These are phyloP conservation scores for Chloroclysta siterata DNA, from an alignment of 2,888 invertebrate species.

Conservation along the genomic window DNA sequence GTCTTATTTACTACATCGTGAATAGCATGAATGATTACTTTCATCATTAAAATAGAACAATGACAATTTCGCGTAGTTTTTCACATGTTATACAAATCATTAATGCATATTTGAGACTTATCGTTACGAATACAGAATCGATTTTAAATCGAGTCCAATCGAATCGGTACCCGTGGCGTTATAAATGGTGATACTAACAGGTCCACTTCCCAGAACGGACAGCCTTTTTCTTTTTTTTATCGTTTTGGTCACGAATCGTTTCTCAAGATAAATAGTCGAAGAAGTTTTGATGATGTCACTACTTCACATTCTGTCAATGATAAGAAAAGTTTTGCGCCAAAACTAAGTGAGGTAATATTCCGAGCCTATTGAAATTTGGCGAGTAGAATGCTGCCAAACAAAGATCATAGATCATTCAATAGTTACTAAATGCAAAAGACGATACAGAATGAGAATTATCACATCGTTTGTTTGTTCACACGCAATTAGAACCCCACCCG, in stretches of 20 bases:
- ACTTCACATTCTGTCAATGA: slow-evolving; percentile 9
- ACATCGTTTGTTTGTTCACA: slow-evolving; percentile 77
- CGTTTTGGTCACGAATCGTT: slow-evolving; percentile 71
- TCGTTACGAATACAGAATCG: slow-evolving; percentile 33
- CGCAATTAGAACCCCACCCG: slow-evolving; percentile 79
- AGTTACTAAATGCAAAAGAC: slow-evolving; percentile 35
- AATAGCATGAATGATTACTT: slow-evolving; percentile 8
- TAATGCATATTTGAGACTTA: slow-evolving; percentile 23
- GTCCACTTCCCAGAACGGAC: slow-evolving; percentile 74
- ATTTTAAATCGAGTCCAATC: slow-evolving; percentile 39
- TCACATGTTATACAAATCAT: slow-evolving; percentile 9
- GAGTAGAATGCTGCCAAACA: slow-evolving; percentile 8
- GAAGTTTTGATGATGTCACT: slow-evolving; percentile 63
- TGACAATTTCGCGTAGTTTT: slow-evolving; percentile 5
- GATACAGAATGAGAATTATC: slow-evolving; percentile 71
- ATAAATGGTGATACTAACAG: slow-evolving; percentile 79
- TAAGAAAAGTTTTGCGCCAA: slow-evolving; percentile 13
- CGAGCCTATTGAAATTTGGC: neutral
- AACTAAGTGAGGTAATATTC: slow-evolving; percentile 2
- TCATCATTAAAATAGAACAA: slow-evolving; percentile 6
- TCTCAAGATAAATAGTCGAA: slow-evolving; percentile 73
- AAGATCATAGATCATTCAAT: slow-evolving; percentile 32
- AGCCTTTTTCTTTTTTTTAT: slow-evolving; percentile 56
- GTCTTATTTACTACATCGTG: neutral
- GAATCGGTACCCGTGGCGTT: slow-evolving; percentile 68